phyloP scores from a whole-genome alignment of 2,797 vertebrate species.

The Botia almorhae region DNA sequence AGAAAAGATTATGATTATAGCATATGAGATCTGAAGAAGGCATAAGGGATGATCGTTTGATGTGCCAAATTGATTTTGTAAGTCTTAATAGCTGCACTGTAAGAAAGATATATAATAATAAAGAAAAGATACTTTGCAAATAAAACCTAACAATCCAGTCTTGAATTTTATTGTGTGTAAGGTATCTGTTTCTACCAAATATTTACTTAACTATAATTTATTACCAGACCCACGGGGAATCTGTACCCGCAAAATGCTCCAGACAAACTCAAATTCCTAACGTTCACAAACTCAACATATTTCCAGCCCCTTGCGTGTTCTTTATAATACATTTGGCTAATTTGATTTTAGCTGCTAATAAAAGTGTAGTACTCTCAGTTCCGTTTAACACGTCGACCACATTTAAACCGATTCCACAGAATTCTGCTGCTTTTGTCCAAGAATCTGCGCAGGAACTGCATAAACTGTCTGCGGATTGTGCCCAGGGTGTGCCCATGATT shows the following conservation, averaged over 20 bases:
- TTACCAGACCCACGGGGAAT: neutral
- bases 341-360: neutral
- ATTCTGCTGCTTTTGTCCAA: neutral
- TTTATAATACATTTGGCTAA: neutral
- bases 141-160: slow-evolving; percentile 59
- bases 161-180: slow-evolving; percentile 23
- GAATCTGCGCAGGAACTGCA: neutral
- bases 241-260: neutral
- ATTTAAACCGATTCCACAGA: neutral
- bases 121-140: slow-evolving; percentile 67
- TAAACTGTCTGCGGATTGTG: neutral
- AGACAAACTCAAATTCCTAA: neutral
- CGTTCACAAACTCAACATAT: neutral
- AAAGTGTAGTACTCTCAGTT: slow-evolving; percentile 3
- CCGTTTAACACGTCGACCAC: neutral
- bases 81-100: slow-evolving; percentile 70
- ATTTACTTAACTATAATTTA: slow-evolving; percentile 13
- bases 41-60: slow-evolving; percentile 38
- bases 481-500: neutral
- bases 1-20: neutral
- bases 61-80: slow-evolving; percentile 70
- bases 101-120: slow-evolving; percentile 53
- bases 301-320: neutral
- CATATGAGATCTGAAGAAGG: slow-evolving; percentile 14
- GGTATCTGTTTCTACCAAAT: slow-evolving; percentile 4